A percentile compares a stretch with the other conserved stretches of the same genome.
Conservation (phyloP, 2,113 vertebrate species). For the Seriola rivoliana region DNA sequence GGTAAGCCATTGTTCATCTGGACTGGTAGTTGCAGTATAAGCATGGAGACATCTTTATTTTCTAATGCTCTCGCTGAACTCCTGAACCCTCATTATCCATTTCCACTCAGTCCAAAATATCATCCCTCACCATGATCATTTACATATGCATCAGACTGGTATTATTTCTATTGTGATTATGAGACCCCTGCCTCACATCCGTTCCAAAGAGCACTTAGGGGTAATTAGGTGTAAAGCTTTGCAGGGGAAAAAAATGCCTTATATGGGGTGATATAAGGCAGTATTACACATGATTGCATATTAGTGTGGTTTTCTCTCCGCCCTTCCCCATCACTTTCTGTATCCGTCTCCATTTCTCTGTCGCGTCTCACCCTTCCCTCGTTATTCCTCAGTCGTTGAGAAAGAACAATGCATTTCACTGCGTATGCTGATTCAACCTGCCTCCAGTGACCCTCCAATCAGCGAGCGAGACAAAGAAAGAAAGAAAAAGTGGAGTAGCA, state of each 20-base stretch:
- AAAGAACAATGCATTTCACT: slow-evolving; percentile 43
- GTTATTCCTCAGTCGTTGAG: slow-evolving; percentile 21
- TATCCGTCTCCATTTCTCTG: slow-evolving; percentile 22
- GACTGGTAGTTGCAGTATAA: slow-evolving; percentile 31
- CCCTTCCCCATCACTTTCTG: slow-evolving; percentile 4
- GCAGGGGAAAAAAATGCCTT: slow-evolving; percentile 31
- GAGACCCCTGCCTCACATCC: slow-evolving; percentile 63
- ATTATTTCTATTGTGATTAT: slow-evolving; percentile 78
- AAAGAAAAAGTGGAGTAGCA: background rate
- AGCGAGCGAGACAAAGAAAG: slow-evolving; percentile 23
- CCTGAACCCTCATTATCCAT: slow-evolving; percentile 80
- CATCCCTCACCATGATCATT: slow-evolving; percentile 74
- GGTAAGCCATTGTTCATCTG: slow-evolving; percentile 47
- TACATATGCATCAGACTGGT: slow-evolving; percentile 77
- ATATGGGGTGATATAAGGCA: slow-evolving; percentile 25
- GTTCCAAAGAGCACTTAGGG: slow-evolving; percentile 70
- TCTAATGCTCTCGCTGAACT: slow-evolving; percentile 79
- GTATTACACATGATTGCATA: slow-evolving; percentile 43
- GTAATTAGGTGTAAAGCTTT: slow-evolving; percentile 77
- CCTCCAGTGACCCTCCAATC: slow-evolving; percentile 21
- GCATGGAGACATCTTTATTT: slow-evolving; percentile 54
- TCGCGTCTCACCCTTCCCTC: background rate
- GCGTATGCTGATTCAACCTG: slow-evolving; percentile 39
- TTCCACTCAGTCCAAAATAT: slow-evolving; percentile 63
- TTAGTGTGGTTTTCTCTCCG: background rate